Evolutionary conservation across 2,113 vertebrate genomes (phyloP).

Genomic region (Oreocharis arfaki): DNA sequence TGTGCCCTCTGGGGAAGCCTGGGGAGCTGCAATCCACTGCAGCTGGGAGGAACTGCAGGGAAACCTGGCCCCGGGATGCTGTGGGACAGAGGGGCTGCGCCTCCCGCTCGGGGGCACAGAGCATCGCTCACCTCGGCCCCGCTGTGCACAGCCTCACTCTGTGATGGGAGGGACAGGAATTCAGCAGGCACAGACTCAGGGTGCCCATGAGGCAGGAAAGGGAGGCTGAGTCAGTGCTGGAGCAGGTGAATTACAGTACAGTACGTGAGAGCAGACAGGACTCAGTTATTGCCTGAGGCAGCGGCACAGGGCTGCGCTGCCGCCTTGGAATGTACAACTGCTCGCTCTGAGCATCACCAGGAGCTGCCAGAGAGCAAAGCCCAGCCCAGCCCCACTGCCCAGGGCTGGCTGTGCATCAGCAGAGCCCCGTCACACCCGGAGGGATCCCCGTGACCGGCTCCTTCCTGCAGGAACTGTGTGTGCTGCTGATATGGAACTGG

Average conservation of each 20-base stretch:
- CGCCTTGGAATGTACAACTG: constrained; percentile 45
- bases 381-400: not conserved
- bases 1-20: not conserved
- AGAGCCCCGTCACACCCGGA: not conserved
- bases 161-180: not conserved
- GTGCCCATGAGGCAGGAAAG: not conserved
- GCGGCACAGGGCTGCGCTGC: not conserved
- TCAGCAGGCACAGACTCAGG: not conserved
- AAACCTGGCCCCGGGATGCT: not conserved
- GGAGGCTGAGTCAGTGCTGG: not conserved
- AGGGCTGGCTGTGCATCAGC: not conserved
- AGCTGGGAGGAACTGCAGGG: not conserved
- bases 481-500: not conserved
- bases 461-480: not conserved
- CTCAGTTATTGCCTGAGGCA: constrained; percentile 60
- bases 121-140: not conserved
- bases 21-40: not conserved
- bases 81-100: not conserved
- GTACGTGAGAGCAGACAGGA: not conserved
- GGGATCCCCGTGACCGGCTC: not conserved
- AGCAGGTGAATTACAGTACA: constrained; percentile 11
- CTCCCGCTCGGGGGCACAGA: not conserved
- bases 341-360: not conserved
- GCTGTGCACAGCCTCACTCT: not conserved
- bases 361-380: not conserved